Percentiles rank a stretch among this genome's conserved stretches.
Evolutionary conservation across 2,888 invertebrate genomes (phyloP).

Genomic region (Germaria angustata): DNA sequence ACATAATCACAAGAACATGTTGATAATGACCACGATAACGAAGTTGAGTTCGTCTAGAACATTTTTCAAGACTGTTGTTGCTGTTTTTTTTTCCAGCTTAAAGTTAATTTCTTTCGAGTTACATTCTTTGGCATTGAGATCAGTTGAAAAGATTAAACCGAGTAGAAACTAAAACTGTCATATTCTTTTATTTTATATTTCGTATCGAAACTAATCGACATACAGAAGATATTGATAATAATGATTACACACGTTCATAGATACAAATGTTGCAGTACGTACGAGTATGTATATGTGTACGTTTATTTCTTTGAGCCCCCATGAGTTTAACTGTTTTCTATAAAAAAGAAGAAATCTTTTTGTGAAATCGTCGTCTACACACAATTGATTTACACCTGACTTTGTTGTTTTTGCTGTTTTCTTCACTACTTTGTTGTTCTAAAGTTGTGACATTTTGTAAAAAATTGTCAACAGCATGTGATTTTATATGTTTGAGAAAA

Average conservation of each 20-base stretch:
- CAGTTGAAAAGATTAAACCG: slow-evolving; percentile 51
- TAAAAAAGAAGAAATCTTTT: neutral
- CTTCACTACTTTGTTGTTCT: neutral
- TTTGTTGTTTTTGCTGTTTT: slow-evolving; percentile 5
- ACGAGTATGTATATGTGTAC: too few species aligned
- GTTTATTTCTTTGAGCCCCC: slow-evolving; percentile 14
- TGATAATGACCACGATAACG: slow-evolving; percentile 55
- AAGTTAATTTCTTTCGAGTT: neutral
- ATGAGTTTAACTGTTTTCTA: slow-evolving; percentile 23
- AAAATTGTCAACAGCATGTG: slow-evolving; percentile 53
- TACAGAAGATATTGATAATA: slow-evolving; percentile 32
- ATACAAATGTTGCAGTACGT: slow-evolving; percentile 7
- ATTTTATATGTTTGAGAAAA: slow-evolving; percentile 40
- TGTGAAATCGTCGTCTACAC: neutral
- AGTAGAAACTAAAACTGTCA: slow-evolving; percentile 37
- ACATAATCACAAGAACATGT: slow-evolving; percentile 65
- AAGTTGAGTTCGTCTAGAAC: slow-evolving; percentile 7
- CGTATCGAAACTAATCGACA: slow-evolving; percentile 56
- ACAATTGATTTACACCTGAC: neutral
- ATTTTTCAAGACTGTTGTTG: slow-evolving; percentile 1
- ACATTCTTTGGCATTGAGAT: slow-evolving; percentile 40
- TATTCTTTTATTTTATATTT: slow-evolving; percentile 3
- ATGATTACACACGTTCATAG: neutral
- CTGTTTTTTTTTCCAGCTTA: slow-evolving; percentile 17
- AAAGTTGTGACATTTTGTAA: slow-evolving; percentile 42